phyloP scores from a whole-genome alignment of 1,140 invertebrate genomes.

The Phymorhynchus buccinoides region DNA sequence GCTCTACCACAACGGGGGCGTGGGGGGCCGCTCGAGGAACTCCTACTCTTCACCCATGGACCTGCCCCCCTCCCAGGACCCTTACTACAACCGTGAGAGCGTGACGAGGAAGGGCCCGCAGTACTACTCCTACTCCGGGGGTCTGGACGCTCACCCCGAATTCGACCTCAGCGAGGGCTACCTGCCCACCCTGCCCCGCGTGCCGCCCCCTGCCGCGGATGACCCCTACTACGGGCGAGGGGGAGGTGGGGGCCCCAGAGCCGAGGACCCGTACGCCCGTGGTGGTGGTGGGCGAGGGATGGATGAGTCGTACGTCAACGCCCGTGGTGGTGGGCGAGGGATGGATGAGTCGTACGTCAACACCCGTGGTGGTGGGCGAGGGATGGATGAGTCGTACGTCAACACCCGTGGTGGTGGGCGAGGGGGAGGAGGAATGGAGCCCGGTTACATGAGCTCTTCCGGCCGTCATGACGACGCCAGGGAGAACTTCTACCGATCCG shows the following conservation, averaged over 20 bases:
- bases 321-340: neutral
- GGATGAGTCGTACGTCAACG: neutral
- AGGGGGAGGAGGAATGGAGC: neutral
- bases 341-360: neutral
- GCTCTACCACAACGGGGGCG: conserved; percentile 14
- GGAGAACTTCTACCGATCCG: neutral
- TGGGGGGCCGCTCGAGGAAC: neutral
- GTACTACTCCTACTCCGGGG: conserved; percentile 18
- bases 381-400: neutral
- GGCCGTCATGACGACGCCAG: neutral
- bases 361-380: neutral
- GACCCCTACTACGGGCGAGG: neutral
- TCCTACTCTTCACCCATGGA: neutral
- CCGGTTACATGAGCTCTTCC: neutral
- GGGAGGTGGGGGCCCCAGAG: neutral
- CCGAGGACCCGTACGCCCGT: conserved; percentile 9
- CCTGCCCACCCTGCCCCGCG: neutral
- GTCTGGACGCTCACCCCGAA: neutral
- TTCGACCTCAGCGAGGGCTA: conserved; percentile 26
- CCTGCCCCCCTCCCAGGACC: neutral
- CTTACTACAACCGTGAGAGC: neutral
- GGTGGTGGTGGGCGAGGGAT: neutral
- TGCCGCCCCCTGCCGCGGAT: too few relatives aligned
- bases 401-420: neutral
- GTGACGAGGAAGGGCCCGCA: neutral